Percentiles rank a stretch among this genome's conserved stretches.
These are phyloP conservation scores for Alfaro cultratus DNA, from an alignment of 2,797 vertebrate species.

Conservation along the genomic window DNA sequence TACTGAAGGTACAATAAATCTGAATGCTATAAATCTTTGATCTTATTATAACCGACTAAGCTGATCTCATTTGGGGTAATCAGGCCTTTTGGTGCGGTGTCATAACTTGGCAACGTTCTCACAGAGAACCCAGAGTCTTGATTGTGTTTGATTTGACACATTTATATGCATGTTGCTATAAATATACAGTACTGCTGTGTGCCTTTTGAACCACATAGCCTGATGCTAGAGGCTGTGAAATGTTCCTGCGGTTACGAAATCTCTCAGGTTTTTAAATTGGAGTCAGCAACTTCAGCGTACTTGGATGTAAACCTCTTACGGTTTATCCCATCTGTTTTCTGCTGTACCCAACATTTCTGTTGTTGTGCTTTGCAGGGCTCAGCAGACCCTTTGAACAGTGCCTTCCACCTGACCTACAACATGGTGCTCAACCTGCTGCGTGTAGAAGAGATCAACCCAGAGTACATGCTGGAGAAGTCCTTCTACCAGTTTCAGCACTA, in stretches of 20 bases:
- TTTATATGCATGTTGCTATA: conserved; percentile 24
- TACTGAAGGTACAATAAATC: conserved; percentile 88
- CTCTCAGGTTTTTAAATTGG: conserved; percentile 1
- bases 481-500: conserved; percentile 99
- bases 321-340: conserved; percentile 2
- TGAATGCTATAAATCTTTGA: not conserved
- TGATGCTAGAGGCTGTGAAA: conserved; percentile 23
- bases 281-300: not conserved
- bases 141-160: conserved; percentile 32
- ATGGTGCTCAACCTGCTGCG: conserved; percentile 97
- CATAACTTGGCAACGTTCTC: conserved; percentile 23
- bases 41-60: not conserved
- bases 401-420: conserved; percentile 97
- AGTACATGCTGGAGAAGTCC: conserved; percentile 98
- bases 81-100: conserved; percentile 2
- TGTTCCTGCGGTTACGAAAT: conserved; percentile 28
- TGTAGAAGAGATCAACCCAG: conserved; percentile 98
- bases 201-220: conserved; percentile 23
- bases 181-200: conserved; percentile 14
- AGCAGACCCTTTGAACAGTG: conserved; percentile 95
- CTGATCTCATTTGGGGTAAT: not conserved
- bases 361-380: conserved; percentile 82
- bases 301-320: not conserved
- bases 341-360: not conserved
- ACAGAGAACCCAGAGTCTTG: conserved; percentile 14